Base-by-base conservation (phyloP, 1,140 invertebrate species). In the Scylla paramamosain region DNA sequence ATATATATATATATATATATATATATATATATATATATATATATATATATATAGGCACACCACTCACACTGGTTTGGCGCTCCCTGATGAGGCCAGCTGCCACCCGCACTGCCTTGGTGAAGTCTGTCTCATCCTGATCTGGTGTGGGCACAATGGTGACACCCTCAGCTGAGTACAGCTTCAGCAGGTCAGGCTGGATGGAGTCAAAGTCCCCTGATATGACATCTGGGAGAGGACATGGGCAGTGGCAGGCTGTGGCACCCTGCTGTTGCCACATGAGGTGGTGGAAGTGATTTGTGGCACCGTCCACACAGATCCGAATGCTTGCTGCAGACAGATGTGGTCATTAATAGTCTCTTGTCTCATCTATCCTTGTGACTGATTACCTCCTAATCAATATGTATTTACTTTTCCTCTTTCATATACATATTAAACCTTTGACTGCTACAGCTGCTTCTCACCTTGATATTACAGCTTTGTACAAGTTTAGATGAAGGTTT, bases 141-240 rank as follows among this genome's bases (percentile, higher is more conserved):
- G 94, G 94, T 0, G 94, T 95, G 31, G 91, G 52, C 28, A 95
- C 52, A 45, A 95, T 89, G 28, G 10, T 87, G 46, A 95, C 94
- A 29, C 82, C 90, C 29, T 77, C 29, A 29, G 28, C 39, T 12
- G 59, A 29, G 46, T 92, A 95, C 0, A 92, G 46, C 88, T 87
- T 93, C n/a, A 95, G 31, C 31, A 95, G 48, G 14, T 95, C 94
- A 6, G 94, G 59, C 14, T 67, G 29, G 8, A 87, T 84, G 0
- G 94, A 95, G 32, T 95, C 94, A 95, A 95, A 95, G 48, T 95
- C 93, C 46, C 93, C 93, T 14, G 93, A 32, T 46, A 94, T 94
- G 16, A 94, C 28, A 28, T 94, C 84, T 25, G 93, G 93, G 16
- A 94, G 86, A 39, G 87, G 93, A n/a, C 67, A 82, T n/a, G 90